Base-by-base conservation (phyloP, 2,888 invertebrate species). In the Thysanoteuthis rhombus region DNA sequence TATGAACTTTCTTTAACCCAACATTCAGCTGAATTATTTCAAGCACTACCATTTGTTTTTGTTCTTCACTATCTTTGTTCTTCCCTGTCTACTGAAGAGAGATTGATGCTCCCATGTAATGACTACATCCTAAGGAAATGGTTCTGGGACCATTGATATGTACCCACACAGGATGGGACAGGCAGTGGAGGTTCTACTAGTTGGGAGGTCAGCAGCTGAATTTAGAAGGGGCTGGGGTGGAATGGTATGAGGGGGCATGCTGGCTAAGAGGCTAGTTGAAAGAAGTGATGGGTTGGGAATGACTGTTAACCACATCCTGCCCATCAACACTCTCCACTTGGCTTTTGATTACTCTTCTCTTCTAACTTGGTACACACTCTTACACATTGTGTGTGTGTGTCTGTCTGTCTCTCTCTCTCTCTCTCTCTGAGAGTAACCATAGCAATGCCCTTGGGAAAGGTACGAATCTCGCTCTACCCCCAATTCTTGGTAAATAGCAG, bases 121-220 rank as follows among this genome's bases (percentile, higher is more conserved):
- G 75, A 75, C n/a, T n/a, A 75, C 75, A 16, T n/a, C 75, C 36
- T n/a, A 36, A 75, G 75, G 75, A 75, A 75, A 75, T 75, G 12
- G 16, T n/a, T 75, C n/a, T 75, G 12, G 75, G n/a, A 16, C 75
- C 75, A n/a, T n/a, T 75, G 75, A 75, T n/a, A n/a, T 75, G 0
- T 22, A 22, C 28, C 22, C 25, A 52, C 25, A 52, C 25, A 52
- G 22, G 52, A 52, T 52, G 28, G 52, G 52, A 52, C 52, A 25
- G 58, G 2, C n/a, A 12, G n/a, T 6, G 36, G 12, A 75, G n/a
- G 75, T 3, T n/a, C 36, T n/a, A 16, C 75, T n/a, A 75, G 16
- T 75, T 75, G 75, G 75, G 75, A 75, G 75, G 75, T 75, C 75
- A 75, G 75, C 75, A 75, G 75, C 75, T n/a, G n/a, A 75, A n/a